phyloP scores from a whole-genome alignment of 2,113 vertebrate genomes.

The Crotalus horridus region DNA sequence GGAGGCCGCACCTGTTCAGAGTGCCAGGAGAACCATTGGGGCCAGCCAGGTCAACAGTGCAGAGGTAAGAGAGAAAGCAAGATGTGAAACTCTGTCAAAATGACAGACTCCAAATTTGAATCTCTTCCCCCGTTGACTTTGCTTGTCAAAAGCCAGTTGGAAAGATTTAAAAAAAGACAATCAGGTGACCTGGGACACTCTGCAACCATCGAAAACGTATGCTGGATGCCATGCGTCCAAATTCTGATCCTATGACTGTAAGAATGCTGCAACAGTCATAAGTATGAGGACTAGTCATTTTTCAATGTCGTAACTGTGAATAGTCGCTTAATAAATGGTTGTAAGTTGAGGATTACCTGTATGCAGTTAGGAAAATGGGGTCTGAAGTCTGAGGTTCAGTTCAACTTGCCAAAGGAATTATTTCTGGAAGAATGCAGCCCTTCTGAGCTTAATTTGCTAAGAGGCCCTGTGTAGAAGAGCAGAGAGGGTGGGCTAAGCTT shows the following conservation, averaged over 20 bases:
- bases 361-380: background rate
- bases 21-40: conserved; percentile 95
- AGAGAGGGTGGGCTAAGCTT: background rate
- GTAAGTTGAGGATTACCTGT: background rate
- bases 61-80: conserved; percentile 75
- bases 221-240: background rate
- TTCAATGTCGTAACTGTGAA: background rate
- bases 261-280: background rate
- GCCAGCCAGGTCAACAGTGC: conserved; percentile 84
- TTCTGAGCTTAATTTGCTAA: background rate
- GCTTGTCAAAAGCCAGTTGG: background rate
- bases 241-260: background rate
- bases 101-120: background rate
- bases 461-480: background rate
- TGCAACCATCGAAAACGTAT: background rate
- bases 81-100: background rate
- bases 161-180: background rate
- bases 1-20: conserved; percentile 87
- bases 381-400: background rate
- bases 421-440: background rate
- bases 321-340: background rate
- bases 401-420: background rate
- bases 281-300: background rate
- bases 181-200: background rate
- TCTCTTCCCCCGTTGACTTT: background rate